Evolutionary conservation across 92 coral and sea anemone genomes (phyloP), one percentile per base, ranked within the genome.

Genomic region (Ricordea florida): DNA sequence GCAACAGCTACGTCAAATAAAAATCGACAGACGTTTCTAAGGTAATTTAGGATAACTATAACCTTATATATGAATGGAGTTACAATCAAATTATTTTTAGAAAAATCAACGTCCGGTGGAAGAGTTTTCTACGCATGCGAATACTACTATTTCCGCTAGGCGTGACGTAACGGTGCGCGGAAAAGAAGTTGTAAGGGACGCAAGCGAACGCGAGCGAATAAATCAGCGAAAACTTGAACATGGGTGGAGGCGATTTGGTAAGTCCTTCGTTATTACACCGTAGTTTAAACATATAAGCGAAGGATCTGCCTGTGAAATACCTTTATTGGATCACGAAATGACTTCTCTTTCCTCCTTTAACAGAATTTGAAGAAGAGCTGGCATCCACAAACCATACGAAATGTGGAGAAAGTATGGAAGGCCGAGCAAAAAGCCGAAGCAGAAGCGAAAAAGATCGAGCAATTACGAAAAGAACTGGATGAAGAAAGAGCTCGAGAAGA

Each of bases 221-320:
- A n/a, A n/a, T n/a, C n/a, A n/a, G n/a, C 53, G 36, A 14, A 40
- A 31, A 11, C 14, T 24, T 14, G 16, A 81, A 57, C 42, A 96
- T 96, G 99, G 99, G 99, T 53, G 99, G 99, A 28, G 99, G 98
- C 63, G 99, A 96, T 89, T 86, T 96, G 86, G 99, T 96, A 48
- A 73, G 99, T 56, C 47, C 76, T 34, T 35, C 34, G 15, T 26
- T 16, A n/a, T n/a, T n/a, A n/a, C n/a, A n/a, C n/a, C n/a, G n/a
- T n/a, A n/a, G n/a, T n/a, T n/a, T n/a, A 30, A 13, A 55, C 53
- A 50, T 55, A 9, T 41, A 10, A 29, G 10, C 8, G 7, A 9
- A 37, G 10, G 27, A 11, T 40, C 5, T 4, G 3, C 4, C 43
- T 53, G 16, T 40, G 21, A 50, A n/a, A 40, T 15, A 23, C 17